A percentile compares a stretch with the other conserved stretches of the same genome.
Evolutionary conservation across 2,888 invertebrate species (phyloP).

Genomic region (Agyllia agylla): DNA sequence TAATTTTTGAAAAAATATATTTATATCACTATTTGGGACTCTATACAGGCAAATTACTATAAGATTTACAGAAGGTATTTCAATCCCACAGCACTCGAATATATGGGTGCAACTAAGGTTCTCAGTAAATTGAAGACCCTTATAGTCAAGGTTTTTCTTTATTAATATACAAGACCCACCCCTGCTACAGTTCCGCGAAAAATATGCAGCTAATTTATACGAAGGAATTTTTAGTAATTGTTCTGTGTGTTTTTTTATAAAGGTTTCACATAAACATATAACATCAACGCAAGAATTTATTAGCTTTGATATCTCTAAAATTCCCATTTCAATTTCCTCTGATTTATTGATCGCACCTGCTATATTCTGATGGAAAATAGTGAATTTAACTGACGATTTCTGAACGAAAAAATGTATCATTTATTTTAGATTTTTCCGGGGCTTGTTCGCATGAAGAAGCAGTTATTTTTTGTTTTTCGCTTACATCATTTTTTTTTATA

Average conservation of each 20-base stretch:
- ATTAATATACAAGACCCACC: background rate
- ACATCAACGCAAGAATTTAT: background rate
- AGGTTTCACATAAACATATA: background rate
- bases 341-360: background rate
- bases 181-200: background rate
- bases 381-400: background rate
- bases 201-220: background rate
- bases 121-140: background rate
- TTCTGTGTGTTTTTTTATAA: background rate
- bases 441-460: background rate
- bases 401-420: no score
- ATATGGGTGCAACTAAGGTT: background rate
- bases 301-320: background rate
- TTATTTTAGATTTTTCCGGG: no score
- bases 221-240: background rate
- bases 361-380: background rate
- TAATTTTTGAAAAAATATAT: background rate
- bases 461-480: background rate
- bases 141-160: background rate
- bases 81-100: background rate
- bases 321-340: background rate
- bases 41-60: background rate
- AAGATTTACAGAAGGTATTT: background rate
- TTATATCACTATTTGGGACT: background rate
- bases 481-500: background rate